Evolutionary conservation across 2,113 vertebrate genomes (phyloP).

Genomic region (Myxocyprinus asiaticus): DNA sequence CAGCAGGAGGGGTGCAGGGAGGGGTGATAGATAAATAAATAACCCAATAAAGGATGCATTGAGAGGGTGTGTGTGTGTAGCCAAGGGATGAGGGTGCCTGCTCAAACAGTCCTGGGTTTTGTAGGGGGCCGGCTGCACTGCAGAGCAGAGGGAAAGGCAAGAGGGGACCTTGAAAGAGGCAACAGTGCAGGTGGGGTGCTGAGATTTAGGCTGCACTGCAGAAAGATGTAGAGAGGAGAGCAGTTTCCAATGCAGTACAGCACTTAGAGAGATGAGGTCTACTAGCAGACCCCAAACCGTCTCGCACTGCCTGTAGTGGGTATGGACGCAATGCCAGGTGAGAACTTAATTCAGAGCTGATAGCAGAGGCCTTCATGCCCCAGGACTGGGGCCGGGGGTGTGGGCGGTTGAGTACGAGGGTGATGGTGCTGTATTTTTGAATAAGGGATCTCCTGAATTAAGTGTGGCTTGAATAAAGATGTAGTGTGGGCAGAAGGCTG

Average conservation of each 20-base stretch:
- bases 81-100: slow-evolving; percentile 58
- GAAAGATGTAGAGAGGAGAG: slow-evolving; percentile 53
- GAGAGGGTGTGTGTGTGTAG: slow-evolving; percentile 58
- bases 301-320: background rate
- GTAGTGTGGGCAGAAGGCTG: slow-evolving; percentile 75
- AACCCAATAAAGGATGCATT: slow-evolving; percentile 77
- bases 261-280: slow-evolving; percentile 18
- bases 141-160: slow-evolving; percentile 51
- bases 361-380: slow-evolving; percentile 63
- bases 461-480: slow-evolving; percentile 78
- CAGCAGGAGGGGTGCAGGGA: slow-evolving; percentile 56
- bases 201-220: slow-evolving; percentile 59
- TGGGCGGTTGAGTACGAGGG: slow-evolving; percentile 42
- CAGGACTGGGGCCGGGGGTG: slow-evolving; percentile 48
- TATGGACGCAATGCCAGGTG: slow-evolving; percentile 47
- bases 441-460: slow-evolving; percentile 72
- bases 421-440: slow-evolving; percentile 71
- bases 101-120: slow-evolving; percentile 64
- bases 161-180: slow-evolving; percentile 47
- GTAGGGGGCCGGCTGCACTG: slow-evolving; percentile 63
- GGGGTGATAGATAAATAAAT: slow-evolving; percentile 69
- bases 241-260: slow-evolving; percentile 55
- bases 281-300: slow-evolving; percentile 9
- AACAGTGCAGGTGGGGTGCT: slow-evolving; percentile 32
- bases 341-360: slow-evolving; percentile 31